phyloP scores from a whole-genome alignment of 2,113 vertebrate genomes.

The Lethenteron reissneri region DNA sequence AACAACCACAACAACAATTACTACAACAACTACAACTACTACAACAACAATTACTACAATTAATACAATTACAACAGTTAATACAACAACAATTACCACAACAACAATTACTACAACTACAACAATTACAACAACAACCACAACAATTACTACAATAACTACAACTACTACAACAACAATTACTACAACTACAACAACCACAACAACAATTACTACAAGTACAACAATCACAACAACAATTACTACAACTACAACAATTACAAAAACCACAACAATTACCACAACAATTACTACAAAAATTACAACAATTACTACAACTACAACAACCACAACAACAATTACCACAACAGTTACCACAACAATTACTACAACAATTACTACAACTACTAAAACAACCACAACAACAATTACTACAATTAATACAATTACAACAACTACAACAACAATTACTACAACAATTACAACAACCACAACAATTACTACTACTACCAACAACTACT shows the following conservation, averaged over 20 bases:
- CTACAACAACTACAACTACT: neutral
- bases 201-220: too few species aligned
- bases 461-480: neutral
- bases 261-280: neutral
- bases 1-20: neutral
- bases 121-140: neutral
- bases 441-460: neutral
- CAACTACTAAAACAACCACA: neutral
- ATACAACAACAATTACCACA: neutral
- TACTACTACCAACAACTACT: neutral
- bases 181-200: too few species aligned
- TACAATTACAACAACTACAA: neutral
- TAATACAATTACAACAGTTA: neutral
- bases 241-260: too few species aligned
- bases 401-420: neutral
- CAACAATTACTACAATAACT: neutral
- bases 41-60: neutral
- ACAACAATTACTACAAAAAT: neutral
- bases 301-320: neutral
- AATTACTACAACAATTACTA: neutral
- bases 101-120: conserved; percentile 1
- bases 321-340: neutral
- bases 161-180: neutral
- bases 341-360: neutral
- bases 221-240: too few species aligned